Percentiles rank a stretch among this genome's conserved stretches.
These are phyloP conservation scores for Rhea americana DNA, from an alignment of 2,113 vertebrate genomes.

Conservation along the genomic window DNA sequence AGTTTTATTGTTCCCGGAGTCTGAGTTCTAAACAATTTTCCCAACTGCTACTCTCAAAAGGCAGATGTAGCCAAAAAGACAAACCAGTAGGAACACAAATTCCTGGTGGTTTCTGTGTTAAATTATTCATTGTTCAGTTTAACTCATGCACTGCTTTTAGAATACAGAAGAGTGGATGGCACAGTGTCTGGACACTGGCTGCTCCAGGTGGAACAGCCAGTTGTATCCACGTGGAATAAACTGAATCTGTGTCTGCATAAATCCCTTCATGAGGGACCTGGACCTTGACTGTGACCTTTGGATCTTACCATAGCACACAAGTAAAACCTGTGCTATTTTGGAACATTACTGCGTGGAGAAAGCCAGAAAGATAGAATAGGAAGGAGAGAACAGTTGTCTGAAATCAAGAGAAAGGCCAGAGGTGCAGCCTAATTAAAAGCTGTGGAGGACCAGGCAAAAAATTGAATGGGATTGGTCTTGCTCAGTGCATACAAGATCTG, in stretches of 20 bases:
- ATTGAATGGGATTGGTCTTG: background rate
- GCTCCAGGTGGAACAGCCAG: background rate
- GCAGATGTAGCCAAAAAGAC: slow-evolving; percentile 40
- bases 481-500: no score
- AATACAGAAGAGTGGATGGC: background rate
- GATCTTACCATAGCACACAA: accelerated
- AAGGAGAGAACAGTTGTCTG: background rate
- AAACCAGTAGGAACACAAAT: slow-evolving; percentile 55
- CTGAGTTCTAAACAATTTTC: slow-evolving; percentile 49
- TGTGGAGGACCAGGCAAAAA: background rate
- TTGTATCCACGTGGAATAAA: background rate
- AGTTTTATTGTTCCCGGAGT: slow-evolving; percentile 44
- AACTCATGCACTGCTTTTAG: slow-evolving; percentile 37
- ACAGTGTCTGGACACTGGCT: background rate
- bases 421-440: background rate
- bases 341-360: background rate
- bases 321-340: background rate
- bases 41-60: slow-evolving; percentile 56
- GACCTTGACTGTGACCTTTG: background rate
- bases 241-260: background rate
- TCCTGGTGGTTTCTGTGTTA: slow-evolving; percentile 62
- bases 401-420: background rate
- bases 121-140: slow-evolving; percentile 58
- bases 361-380: background rate
- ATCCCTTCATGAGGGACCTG: background rate